Conservation (phyloP, 2,888 invertebrate species). For the Hirtodrosophila confusa region DNA sequence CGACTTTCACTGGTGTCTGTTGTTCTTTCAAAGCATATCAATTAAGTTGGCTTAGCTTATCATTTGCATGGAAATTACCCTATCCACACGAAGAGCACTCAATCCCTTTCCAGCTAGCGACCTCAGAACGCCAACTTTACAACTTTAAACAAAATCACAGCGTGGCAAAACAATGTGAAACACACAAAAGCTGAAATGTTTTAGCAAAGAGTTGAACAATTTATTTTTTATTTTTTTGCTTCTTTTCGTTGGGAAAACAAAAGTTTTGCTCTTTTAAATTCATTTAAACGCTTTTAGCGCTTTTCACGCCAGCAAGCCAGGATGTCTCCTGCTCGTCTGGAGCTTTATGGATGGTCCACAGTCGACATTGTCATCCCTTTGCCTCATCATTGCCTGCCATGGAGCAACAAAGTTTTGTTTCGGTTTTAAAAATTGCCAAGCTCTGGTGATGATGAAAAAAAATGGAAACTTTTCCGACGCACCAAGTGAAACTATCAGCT, state of each 20-base stretch:
- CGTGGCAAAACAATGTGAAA: constrained; percentile 57
- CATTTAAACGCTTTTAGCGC: constrained; percentile 76
- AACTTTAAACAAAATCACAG: constrained; percentile 61
- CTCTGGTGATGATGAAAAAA: constrained; percentile 39
- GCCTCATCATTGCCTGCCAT: constrained; percentile 10
- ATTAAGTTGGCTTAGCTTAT: constrained; percentile 64
- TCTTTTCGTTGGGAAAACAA: constrained; percentile 41
- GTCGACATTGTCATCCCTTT: constrained; percentile 6
- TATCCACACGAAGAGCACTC: constrained; percentile 28
- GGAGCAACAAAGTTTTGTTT: constrained; percentile 58
- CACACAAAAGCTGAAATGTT: constrained; percentile 50
- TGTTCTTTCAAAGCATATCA: constrained; percentile 71
- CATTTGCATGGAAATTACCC: constrained; percentile 70
- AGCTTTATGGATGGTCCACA: constrained; percentile 53
- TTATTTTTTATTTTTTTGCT: constrained; percentile 16
- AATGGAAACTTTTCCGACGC: constrained; percentile 58
- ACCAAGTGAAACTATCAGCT: constrained; percentile 47
- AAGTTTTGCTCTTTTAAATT: constrained; percentile 74
- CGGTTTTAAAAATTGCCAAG: constrained; percentile 48
- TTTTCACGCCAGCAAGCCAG: constrained; percentile 64
- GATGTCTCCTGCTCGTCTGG: constrained; percentile 53
- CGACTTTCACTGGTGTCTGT: constrained; percentile 49
- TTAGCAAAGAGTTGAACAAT: constrained; percentile 36
- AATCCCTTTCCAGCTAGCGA: constrained; percentile 6
- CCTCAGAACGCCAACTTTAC: constrained; percentile 39